Evolutionary conservation across 2,888 invertebrate genomes (phyloP).

Genomic region (Sipha maydis): DNA sequence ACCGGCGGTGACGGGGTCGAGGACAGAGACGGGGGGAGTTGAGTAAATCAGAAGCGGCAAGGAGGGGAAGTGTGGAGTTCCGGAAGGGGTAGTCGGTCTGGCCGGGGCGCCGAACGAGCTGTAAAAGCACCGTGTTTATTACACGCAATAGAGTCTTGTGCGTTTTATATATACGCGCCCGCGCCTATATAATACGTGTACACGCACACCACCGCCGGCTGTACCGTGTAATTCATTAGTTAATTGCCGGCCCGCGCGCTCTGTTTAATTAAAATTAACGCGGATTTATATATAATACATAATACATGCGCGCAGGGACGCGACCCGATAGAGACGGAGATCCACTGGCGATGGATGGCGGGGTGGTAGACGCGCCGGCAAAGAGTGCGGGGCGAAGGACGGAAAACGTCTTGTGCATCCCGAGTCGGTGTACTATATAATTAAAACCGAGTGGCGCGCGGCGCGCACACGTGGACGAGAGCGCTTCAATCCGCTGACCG

Average conservation of each 20-base stretch:
- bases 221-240: constrained; percentile 54
- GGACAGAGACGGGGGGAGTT: too few species aligned
- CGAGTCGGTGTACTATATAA: constrained; percentile 14
- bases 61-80: neutral
- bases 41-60: neutral
- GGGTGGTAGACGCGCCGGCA: neutral
- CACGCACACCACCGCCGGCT: neutral
- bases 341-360: too few species aligned
- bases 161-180: constrained; percentile 3
- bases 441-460: constrained; percentile 48
- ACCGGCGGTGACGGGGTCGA: too few species aligned
- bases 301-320: neutral
- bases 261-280: constrained; percentile 60
- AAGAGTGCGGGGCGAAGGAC: neutral
- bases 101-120: constrained; percentile 31
- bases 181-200: neutral
- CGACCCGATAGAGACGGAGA: neutral
- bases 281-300: neutral
- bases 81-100: neutral
- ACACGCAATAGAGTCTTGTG: neutral
- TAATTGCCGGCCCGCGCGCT: constrained; percentile 48
- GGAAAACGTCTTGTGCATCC: constrained; percentile 8
- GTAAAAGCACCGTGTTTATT: constrained; percentile 38
- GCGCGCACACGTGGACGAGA: neutral
- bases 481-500: neutral